These are phyloP conservation scores for Brachionus sp. DNA, from an alignment of 1,140 invertebrate genomes.

Conservation along the genomic window DNA sequence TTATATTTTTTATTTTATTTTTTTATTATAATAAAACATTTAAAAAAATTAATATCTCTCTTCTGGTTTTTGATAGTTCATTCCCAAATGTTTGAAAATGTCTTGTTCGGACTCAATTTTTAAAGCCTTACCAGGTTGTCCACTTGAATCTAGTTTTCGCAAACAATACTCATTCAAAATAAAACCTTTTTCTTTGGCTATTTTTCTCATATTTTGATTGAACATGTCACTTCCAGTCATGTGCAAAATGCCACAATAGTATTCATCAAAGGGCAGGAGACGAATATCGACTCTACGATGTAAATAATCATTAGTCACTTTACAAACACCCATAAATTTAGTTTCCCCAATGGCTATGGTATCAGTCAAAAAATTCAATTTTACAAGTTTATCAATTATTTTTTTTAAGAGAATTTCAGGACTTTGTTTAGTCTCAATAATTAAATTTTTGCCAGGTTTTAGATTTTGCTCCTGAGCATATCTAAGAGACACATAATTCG, in stretches of 20 bases:
- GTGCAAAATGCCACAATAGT: constrained; percentile 22
- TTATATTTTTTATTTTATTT: neutral
- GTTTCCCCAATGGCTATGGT: constrained; percentile 70
- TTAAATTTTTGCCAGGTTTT: constrained; percentile 48
- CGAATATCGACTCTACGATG: constrained; percentile 12
- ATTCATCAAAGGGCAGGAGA: constrained; percentile 20
- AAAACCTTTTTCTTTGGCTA: neutral
- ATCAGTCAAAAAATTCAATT: constrained; percentile 67
- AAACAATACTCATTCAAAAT: constrained; percentile 32
- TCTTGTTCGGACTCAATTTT: constrained; percentile 26
- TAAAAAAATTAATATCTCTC: constrained; percentile 30
- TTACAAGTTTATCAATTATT: constrained; percentile 65
- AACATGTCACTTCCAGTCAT: constrained; percentile 30
- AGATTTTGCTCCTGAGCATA: constrained; percentile 55
- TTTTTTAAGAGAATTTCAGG: constrained; percentile 61
- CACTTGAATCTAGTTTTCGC: neutral
- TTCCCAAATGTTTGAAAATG: constrained; percentile 24
- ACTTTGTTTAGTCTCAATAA: neutral
- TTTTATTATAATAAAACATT: neutral
- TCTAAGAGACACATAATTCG: constrained; percentile 61
- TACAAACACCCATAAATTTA: constrained; percentile 63
- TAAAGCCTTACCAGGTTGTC: neutral
- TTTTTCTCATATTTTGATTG: constrained; percentile 6
- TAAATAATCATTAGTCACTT: constrained; percentile 1
- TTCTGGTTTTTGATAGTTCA: neutral